Base-by-base conservation (phyloP, 2,888 invertebrate species). In the Lysandra bellargus region DNA sequence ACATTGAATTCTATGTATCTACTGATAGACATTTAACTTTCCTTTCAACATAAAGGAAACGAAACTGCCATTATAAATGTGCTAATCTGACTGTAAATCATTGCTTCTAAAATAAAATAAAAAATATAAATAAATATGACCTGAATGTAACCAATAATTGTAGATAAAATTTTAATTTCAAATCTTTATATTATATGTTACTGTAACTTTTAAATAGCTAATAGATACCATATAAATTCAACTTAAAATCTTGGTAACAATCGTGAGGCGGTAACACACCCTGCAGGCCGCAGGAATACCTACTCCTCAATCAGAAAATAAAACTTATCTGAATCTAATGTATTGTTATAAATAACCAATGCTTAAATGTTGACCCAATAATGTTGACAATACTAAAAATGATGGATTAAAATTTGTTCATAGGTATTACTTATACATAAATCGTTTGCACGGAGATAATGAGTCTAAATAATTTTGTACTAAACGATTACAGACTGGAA, bases 401-500 rank as follows among this genome's bases (percentile, higher is more conserved):
- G 69, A 69, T 37, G 69, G 69, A 69, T 69, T 33, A 33, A 69
- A 69, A 69, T 33, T 23, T 37, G 69, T 33, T 69, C 33, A 69
- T 69, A 69, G 33, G 69, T 69, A 69, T 69, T 69, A 69, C 37
- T 69, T 33, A 69, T 37, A 69, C 33, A 69, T 69, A 69, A 69
- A 69, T 69, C 33, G 69, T 69, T 69, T 37, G 69, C 69, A 37
- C 69, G 33, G 33, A 69, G 69, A 37, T 69, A 69, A 69, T 37
- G 33, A 69, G 69, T 69, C 69, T 69, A 33, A 37, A 69, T 69
- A 64, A 69, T 69, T 69, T 69, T 69, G 69, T 69, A 69, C 33
- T 69, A 69, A 69, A 69, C 69, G 33, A 69, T 37, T 69, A 69
- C 69, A 69, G 69, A 69, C 69, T 69, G 69, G 69, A 74, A 44